phyloP scores from a whole-genome alignment of 1,140 invertebrate genomes.

The Aplysia californica region DNA sequence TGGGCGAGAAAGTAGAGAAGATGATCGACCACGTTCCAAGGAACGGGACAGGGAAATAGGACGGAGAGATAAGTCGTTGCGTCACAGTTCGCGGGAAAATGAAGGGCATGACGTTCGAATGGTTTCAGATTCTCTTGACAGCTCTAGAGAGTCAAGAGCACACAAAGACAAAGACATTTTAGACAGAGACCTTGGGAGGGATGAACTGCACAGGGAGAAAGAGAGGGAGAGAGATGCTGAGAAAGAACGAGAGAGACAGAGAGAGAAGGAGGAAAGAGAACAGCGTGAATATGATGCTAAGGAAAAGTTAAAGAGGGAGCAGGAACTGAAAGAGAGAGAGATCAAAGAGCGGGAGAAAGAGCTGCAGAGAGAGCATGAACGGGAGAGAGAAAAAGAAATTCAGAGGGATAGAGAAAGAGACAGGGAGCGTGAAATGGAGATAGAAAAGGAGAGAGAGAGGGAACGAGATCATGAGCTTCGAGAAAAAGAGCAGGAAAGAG shows the following conservation, averaged over 20 bases:
- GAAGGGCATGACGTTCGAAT: conserved; percentile 31
- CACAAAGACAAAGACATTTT: conserved; percentile 33
- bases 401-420: conserved; percentile 42
- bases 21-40: conserved; percentile 28
- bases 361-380: conserved; percentile 55
- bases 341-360: conserved; percentile 36
- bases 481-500: conserved; percentile 41
- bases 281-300: conserved; percentile 42
- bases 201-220: conserved; percentile 33
- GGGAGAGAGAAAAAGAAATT: conserved; percentile 39
- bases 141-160: conserved; percentile 36
- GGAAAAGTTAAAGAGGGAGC: conserved; percentile 44
- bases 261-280: conserved; percentile 68
- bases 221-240: conserved; percentile 45
- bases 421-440: conserved; percentile 27
- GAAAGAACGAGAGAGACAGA: conserved; percentile 40
- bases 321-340: conserved; percentile 44
- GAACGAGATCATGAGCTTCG: conserved; percentile 39
- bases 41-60: conserved; percentile 27
- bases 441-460: conserved; percentile 36
- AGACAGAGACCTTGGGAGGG: conserved; percentile 25
- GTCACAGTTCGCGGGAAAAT: conserved; percentile 33
- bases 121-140: conserved; percentile 26
- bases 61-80: conserved; percentile 15
- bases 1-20: conserved; percentile 24